phyloP scores from a whole-genome alignment of 2,888 invertebrate genomes.

The Brenthis daphne region DNA sequence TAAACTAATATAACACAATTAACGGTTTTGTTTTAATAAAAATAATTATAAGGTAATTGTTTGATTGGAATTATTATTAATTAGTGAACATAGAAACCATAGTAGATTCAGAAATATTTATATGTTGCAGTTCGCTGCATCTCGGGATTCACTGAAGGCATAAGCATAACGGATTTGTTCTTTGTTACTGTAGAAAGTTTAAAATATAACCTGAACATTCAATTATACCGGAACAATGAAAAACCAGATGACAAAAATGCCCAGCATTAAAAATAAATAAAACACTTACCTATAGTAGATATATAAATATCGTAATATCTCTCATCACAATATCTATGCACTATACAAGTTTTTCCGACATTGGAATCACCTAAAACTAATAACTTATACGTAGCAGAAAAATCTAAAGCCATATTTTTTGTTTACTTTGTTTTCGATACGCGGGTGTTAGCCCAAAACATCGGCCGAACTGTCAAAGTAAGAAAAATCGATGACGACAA shows the following conservation, averaged over 20 bases:
- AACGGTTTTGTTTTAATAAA: not conserved
- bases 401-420: slow-evolving; percentile 89
- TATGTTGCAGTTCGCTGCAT: slow-evolving; percentile 8
- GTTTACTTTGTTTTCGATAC: slow-evolving; percentile 71
- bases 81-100: not conserved
- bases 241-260: slow-evolving; percentile 63
- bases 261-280: slow-evolving; percentile 65
- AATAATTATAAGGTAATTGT: not conserved
- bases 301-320: slow-evolving; percentile 95
- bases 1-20: not conserved
- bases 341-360: slow-evolving; percentile 95
- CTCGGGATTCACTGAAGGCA: slow-evolving; percentile 16
- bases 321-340: slow-evolving; percentile 94
- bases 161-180: slow-evolving; percentile 27
- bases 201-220: slow-evolving; percentile 9
- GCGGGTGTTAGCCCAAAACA: slow-evolving; percentile 73
- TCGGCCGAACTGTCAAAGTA: slow-evolving; percentile 76
- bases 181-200: slow-evolving; percentile 41
- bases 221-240: slow-evolving; percentile 42
- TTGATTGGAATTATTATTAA: not conserved
- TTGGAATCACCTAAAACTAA: slow-evolving; percentile 94
- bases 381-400: slow-evolving; percentile 93
- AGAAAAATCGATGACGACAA: slow-evolving; percentile 76
- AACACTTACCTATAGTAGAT: slow-evolving; percentile 91
- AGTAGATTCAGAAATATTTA: not conserved